Base-by-base conservation (phyloP, 2,888 invertebrate species). In the Drosophila ustulata region DNA sequence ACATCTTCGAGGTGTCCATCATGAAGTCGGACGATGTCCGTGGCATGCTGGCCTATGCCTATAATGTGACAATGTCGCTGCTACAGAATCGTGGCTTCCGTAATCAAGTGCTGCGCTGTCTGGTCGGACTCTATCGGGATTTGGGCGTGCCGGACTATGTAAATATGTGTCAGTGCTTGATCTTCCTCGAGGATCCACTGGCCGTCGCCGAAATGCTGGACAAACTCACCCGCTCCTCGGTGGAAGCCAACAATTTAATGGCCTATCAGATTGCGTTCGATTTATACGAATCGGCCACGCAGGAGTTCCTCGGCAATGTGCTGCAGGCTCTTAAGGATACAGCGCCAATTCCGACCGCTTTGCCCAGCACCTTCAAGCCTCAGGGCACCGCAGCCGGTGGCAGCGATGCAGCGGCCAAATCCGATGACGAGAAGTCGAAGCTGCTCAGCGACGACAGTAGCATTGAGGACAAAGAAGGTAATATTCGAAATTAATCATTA, bases 191-290 rank as follows among this genome's bases (percentile, higher is more conserved):
- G 91, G 98, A 99, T 93, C 97, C 98, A 0, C 93, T 96, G 18
- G 96, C 98, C 30, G 98, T 99, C 0, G 98, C 98, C 13, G 96
- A 98, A 92, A 96, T 99, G 70, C 93, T 99, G 6, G 98, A 98
- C 89, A 97, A 96, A 92, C 93, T 99, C 0, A 96, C 97, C 26
- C 95, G 96, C 91, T 97, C 96, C 3, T 92, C 93, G 11, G 82
- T 91, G 1, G 95, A 95, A 89, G 96, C 97, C 73, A 96, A 95
- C 75, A 96, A 96, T 66, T 93, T 99, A 43, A 99, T 99, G 97
- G 98, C 98, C 0, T 99, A 98, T 93, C 99, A 99, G 93, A 98
- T 99, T 87, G 98, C 96, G 0, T 99, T 99, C 93, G 99, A 99
- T 94, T 94, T 99, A 82, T 99, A 99, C 91, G 99, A 99, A 92